Evolutionary conservation across 2,888 invertebrate genomes (phyloP).

Genomic region (Drepana falcataria): DNA sequence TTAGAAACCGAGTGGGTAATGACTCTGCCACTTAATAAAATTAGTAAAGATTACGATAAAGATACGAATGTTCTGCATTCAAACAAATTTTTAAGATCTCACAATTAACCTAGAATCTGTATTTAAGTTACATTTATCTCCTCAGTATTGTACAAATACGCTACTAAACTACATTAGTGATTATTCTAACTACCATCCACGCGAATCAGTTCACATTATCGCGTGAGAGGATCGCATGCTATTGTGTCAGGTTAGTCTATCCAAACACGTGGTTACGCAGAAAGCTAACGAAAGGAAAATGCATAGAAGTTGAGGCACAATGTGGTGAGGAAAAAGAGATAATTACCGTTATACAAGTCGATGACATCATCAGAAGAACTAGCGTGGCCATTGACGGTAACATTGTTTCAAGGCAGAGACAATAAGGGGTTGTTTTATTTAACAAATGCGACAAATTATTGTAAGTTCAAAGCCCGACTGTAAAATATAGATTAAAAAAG

Average conservation of each 20-base stretch:
- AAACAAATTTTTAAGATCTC: too few relatives aligned
- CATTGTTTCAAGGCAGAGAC: too few relatives aligned
- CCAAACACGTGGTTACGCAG: neutral
- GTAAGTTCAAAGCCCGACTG: too few relatives aligned
- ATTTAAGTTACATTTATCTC: neutral
- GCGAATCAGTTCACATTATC: constrained; percentile 27
- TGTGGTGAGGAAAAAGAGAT: neutral
- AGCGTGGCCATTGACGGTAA: neutral
- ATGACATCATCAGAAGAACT: neutral
- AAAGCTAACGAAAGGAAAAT: constrained; percentile 2
- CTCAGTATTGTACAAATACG: neutral
- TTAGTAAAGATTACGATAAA: too few relatives aligned
- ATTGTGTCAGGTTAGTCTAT: constrained; percentile 3
- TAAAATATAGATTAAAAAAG: too few relatives aligned
- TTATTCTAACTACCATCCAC: constrained; percentile 10
- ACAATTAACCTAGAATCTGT: neutral
- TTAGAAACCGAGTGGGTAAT: too few relatives aligned
- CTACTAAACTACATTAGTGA: constrained; percentile 3
- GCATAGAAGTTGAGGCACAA: neutral
- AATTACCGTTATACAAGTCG: neutral
- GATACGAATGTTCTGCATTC: too few relatives aligned
- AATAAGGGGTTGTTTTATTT: too few relatives aligned
- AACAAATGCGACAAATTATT: too few relatives aligned
- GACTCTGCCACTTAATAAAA: too few relatives aligned
- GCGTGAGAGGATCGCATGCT: constrained; percentile 36